A percentile compares a stretch with the other conserved stretches of the same genome.
These are phyloP conservation scores for Salticus scenicus DNA, from an alignment of 2,888 invertebrate genomes.

Conservation along the genomic window DNA sequence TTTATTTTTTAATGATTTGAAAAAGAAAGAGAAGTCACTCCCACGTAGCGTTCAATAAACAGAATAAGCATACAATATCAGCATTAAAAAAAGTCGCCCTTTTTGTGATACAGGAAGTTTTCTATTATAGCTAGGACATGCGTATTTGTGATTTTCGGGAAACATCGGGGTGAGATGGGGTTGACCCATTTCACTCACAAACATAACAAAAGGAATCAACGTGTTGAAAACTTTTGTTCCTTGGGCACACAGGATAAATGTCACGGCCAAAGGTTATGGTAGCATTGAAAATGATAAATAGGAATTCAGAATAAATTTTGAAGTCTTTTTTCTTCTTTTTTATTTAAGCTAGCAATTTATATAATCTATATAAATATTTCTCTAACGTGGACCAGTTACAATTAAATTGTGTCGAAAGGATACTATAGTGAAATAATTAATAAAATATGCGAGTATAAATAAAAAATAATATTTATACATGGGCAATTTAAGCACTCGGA, in stretches of 20 bases:
- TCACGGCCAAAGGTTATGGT: slow-evolving; percentile 5
- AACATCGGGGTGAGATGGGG: neutral
- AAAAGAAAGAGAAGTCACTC: too few species aligned
- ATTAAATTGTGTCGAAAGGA: too few species aligned
- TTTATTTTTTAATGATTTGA: too few species aligned
- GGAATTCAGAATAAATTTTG: neutral
- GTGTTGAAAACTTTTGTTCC: neutral
- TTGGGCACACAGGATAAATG: neutral
- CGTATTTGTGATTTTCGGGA: neutral
- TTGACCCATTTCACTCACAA: neutral
- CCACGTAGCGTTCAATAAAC: neutral
- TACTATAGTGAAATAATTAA: too few species aligned
- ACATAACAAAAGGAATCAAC: neutral
- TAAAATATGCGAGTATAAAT: too few species aligned
- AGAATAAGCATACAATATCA: neutral
- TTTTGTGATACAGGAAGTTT: too few species aligned
- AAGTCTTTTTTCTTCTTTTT: too few species aligned
- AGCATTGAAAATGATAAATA: neutral
- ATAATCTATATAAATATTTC: too few species aligned
- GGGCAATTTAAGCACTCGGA: too few species aligned
- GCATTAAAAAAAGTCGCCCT: neutral
- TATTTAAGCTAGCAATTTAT: too few species aligned
- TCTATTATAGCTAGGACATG: neutral
- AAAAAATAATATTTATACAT: too few species aligned
- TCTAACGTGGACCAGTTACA: too few species aligned